Evolutionary conservation across 2,888 invertebrate genomes (phyloP).

Genomic region (Parasteatoda lunata): DNA sequence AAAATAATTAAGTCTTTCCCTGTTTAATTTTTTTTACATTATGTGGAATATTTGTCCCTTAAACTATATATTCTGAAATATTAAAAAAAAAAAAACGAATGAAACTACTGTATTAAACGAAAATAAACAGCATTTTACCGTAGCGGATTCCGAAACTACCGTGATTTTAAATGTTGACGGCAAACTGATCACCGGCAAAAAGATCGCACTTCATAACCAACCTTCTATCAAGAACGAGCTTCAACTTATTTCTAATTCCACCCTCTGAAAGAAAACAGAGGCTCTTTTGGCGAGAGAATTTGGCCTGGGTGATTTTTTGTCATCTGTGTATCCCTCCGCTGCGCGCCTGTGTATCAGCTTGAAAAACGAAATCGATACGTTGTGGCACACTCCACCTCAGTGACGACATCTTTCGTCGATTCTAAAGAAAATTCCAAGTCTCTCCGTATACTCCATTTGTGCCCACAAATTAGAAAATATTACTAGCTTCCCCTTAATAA

Average conservation of each 20-base stretch:
- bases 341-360: constrained; percentile 43
- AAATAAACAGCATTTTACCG: constrained; percentile 6
- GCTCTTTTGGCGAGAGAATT: constrained; percentile 50
- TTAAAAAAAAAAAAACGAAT: too few species aligned
- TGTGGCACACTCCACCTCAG: constrained; percentile 51
- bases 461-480: neutral
- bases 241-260: constrained; percentile 22
- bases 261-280: constrained; percentile 43
- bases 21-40: too few species aligned
- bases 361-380: constrained; percentile 65
- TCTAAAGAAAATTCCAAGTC: constrained; percentile 40
- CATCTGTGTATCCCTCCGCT: constrained; percentile 59
- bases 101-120: neutral
- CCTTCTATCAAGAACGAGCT: constrained; percentile 18
- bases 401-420: constrained; percentile 63
- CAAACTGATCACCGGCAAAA: constrained; percentile 38
- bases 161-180: constrained; percentile 42
- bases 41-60: too few species aligned
- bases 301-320: constrained; percentile 54
- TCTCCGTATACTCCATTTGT: constrained; percentile 3
- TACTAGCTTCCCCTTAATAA: neutral
- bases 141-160: constrained; percentile 34
- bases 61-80: too few species aligned
- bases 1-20: too few species aligned
- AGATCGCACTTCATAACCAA: neutral